Base-by-base conservation (phyloP, 2,797 vertebrate genomes). In the Mastacembelus armatus region DNA sequence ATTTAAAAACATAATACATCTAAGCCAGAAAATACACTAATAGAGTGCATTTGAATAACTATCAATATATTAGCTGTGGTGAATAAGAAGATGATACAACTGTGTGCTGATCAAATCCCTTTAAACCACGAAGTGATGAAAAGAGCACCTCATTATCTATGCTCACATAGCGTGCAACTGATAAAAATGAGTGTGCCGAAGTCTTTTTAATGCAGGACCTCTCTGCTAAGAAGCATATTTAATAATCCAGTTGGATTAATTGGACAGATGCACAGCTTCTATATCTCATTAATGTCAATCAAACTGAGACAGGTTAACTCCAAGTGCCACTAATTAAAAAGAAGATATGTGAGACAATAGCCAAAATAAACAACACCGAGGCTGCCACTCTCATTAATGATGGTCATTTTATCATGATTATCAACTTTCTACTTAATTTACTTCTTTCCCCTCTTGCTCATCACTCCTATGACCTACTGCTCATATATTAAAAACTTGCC, bases 261-360 rank as follows among this genome's bases (percentile, higher is more conserved):
- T 51, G 29, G 40, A 75, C 44, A 44, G 50, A 11, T 0, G 10
- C n/a, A 15, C 21, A 66, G 59, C 60, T 18, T 51, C 56, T 52
- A 6, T 4, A 66, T 58, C 61, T 68, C 24, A 57, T 78, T 84
- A 66, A 58, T 3, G 42, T 68, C 80, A 81, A 55, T 85, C 77
- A 81, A 62, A 50, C 19, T 12, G 39, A 47, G 14, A 21, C 27
- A 57, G 36, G 81, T 74, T 64, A 74, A 66, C 58, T 57, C 29
- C 16, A 4, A 48, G n/a, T 21, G 32, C 10, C 32, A 26, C 29
- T 62, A 38, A 75, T 80, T 80, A 60, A 72, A 55, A 14, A 29
- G 14, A 21, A 44, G 55, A 55, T n/a, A n/a, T n/a, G n/a, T n/a
- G n/a, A n/a, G n/a, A n/a, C 15, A 19, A 33, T 2, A 22, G 15